These are phyloP conservation scores for Anodontia alba DNA, from an alignment of 2,888 invertebrate species.

Conservation along the genomic window DNA sequence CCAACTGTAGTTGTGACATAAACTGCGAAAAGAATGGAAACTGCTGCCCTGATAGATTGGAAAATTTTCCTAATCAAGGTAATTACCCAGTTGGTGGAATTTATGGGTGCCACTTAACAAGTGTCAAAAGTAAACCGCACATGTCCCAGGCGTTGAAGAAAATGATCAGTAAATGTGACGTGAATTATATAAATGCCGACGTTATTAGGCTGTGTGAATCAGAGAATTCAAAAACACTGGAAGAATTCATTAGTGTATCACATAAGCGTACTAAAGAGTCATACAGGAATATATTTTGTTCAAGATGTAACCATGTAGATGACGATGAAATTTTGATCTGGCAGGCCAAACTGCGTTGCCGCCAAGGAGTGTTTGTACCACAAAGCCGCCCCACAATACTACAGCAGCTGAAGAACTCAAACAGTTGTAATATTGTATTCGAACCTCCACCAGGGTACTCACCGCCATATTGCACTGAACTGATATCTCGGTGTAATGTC, in stretches of 20 bases:
- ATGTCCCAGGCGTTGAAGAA: background rate
- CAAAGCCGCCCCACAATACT: background rate
- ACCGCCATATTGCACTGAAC: background rate
- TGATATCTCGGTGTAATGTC: background rate
- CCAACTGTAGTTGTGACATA: background rate
- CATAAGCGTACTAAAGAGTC: background rate
- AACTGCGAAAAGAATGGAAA: background rate
- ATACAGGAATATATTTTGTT: constrained; percentile 8
- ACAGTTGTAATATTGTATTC: background rate
- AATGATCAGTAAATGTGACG: background rate
- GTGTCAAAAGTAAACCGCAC: background rate
- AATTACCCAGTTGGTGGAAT: background rate
- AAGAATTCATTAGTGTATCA: background rate
- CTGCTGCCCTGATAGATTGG: background rate
- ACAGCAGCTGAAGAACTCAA: background rate
- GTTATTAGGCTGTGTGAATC: background rate
- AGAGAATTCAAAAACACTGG: background rate
- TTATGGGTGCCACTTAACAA: background rate
- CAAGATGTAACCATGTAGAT: background rate
- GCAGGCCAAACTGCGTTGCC: background rate
- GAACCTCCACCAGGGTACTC: background rate
- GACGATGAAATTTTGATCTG: background rate
- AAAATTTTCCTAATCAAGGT: background rate
- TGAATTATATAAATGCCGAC: background rate
- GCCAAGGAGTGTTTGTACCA: background rate